phyloP scores from a whole-genome alignment of 2,888 invertebrate species.

The Hirtodrosophila trivittata region DNA sequence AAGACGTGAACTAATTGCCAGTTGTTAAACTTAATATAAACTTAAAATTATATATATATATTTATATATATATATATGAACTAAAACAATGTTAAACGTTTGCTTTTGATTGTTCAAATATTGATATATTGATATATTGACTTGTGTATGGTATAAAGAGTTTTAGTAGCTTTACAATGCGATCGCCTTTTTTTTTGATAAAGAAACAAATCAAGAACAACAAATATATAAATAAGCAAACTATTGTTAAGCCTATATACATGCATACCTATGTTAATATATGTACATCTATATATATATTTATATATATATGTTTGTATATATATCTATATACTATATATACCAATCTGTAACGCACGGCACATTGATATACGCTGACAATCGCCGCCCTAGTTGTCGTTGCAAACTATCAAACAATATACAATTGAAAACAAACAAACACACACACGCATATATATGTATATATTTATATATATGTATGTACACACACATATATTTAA shows the following conservation, averaged over 20 bases:
- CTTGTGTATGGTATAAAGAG: constrained; percentile 17
- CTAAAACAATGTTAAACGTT: constrained; percentile 36
- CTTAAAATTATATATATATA: constrained; percentile 2
- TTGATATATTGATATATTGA: constrained; percentile 8
- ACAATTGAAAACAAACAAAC: constrained; percentile 17
- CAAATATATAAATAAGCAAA: constrained; percentile 31
- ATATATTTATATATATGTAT: constrained; percentile 12
- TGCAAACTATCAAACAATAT: constrained; percentile 30
- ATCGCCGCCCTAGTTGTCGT: constrained; percentile 57
- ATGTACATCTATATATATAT: not conserved
- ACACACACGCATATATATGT: constrained; percentile 22
- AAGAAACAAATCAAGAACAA: not conserved
- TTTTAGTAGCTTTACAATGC: constrained; percentile 47
- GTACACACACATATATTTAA: constrained; percentile 22
- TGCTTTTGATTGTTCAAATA: constrained; percentile 45
- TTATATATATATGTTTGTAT: constrained; percentile 4
- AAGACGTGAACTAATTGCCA: constrained; percentile 38
- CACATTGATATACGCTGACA: constrained; percentile 42
- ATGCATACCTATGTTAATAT: not conserved
- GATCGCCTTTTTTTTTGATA: constrained; percentile 27
- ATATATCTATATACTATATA: not conserved
- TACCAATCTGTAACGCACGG: constrained; percentile 17
- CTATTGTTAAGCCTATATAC: constrained; percentile 21
- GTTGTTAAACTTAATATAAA: constrained; percentile 36
- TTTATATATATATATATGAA: not conserved